A percentile compares a stretch with the other conserved stretches of the same genome.
Evolutionary conservation across 2,888 invertebrate genomes (phyloP).

Genomic region (Scelioninae gen. 1): DNA sequence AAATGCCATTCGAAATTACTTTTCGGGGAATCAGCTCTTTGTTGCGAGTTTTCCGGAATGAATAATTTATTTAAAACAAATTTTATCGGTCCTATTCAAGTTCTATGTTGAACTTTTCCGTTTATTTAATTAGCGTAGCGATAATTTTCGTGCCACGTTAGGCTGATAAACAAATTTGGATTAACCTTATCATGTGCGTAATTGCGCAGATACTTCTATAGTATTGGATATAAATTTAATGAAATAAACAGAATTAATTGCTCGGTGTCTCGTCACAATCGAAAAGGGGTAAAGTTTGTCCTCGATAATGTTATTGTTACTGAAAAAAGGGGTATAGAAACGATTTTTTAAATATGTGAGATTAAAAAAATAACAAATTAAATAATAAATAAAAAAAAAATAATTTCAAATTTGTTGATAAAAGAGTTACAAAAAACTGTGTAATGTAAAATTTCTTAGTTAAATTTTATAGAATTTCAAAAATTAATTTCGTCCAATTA

Average conservation of each 20-base stretch:
- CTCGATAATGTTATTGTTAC: constrained; percentile 14
- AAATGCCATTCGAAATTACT: constrained; percentile 47
- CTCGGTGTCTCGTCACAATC: constrained; percentile 34
- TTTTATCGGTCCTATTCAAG: constrained; percentile 13
- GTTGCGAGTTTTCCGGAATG: constrained; percentile 57
- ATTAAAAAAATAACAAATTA: too few species aligned
- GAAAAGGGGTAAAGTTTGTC: constrained; percentile 39
- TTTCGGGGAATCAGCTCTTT: constrained; percentile 63
- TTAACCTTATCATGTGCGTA: constrained; percentile 24
- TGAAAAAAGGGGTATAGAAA: background rate
- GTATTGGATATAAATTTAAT: constrained; percentile 3
- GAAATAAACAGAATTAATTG: constrained; percentile 47
- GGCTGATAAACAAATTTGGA: constrained; percentile 9
- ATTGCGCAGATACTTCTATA: constrained; percentile 39
- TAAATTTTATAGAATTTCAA: too few species aligned
- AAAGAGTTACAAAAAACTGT: too few species aligned
- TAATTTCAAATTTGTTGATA: too few species aligned
- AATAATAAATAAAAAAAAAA: background rate
- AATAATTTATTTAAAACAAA: constrained; percentile 55
- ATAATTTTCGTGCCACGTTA: constrained; percentile 15
- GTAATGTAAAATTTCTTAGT: too few species aligned
- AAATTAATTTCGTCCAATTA: too few species aligned
- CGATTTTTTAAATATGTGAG: too few species aligned
- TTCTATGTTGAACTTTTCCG: constrained; percentile 12
- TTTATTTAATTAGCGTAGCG: constrained; percentile 33